These are phyloP conservation scores for Temnothorax nylanderi DNA, from an alignment of 1,140 invertebrate genomes.

Conservation along the genomic window DNA sequence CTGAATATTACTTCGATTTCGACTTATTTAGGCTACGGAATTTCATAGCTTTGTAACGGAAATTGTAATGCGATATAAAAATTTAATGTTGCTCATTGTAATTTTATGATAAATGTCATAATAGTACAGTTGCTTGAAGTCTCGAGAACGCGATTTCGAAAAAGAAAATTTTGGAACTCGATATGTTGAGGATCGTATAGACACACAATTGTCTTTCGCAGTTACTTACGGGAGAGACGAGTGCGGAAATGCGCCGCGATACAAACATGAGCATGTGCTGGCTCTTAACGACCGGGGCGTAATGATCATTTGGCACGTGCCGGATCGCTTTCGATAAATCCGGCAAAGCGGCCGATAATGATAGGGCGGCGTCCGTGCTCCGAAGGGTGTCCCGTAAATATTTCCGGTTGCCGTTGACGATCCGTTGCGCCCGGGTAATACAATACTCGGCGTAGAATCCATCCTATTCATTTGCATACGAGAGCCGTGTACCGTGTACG, in stretches of 20 bases:
- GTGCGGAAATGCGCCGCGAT: conserved; percentile 24
- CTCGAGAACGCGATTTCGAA: neutral
- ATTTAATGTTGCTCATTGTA: neutral
- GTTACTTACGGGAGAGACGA: neutral
- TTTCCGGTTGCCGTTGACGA: conserved; percentile 43
- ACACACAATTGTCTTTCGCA: neutral
- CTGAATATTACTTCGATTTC: no score
- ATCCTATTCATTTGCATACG: conserved; percentile 18
- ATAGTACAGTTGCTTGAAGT: neutral
- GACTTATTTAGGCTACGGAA: no score
- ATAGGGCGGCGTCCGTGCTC: conserved; percentile 35
- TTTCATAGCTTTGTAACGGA: no score
- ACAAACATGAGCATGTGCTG: conserved; percentile 6
- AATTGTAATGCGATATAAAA: no score
- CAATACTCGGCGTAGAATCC: neutral
- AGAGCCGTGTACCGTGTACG: neutral
- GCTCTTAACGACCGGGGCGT: conserved; percentile 47
- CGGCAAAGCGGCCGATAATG: conserved; percentile 58
- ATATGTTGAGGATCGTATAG: neutral
- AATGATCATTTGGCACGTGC: conserved; percentile 64
- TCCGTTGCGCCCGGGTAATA: neutral
- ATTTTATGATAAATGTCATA: neutral
- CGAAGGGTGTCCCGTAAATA: conserved; percentile 45
- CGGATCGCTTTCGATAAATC: conserved; percentile 52
- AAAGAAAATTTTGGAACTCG: neutral